Conservation (phyloP, 1,140 invertebrate species). For the Rhyacophila brunnea region DNA sequence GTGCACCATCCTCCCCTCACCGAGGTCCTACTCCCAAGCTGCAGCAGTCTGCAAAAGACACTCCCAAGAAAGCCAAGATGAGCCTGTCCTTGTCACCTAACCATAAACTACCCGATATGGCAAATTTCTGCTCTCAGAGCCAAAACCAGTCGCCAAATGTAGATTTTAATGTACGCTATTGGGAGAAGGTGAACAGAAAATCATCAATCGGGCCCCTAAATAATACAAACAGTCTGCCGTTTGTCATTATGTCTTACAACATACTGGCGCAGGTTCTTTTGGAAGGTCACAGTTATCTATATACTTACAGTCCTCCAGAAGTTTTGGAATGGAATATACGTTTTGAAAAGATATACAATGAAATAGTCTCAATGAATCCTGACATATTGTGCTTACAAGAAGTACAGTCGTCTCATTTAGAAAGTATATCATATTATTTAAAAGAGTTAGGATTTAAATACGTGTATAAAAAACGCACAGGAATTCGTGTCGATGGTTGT, state of each 20-base stretch:
- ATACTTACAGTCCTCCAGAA: conserved; percentile 59
- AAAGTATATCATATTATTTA: conserved; percentile 60
- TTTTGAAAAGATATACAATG: conserved; percentile 64
- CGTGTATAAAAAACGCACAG: conserved; percentile 74
- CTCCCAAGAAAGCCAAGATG: not conserved
- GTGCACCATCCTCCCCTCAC: not conserved
- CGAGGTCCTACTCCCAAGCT: not conserved
- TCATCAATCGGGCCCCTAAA: not conserved
- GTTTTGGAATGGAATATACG: conserved; percentile 72
- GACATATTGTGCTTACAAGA: conserved; percentile 88
- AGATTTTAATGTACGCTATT: conserved; percentile 2
- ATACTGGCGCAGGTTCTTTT: conserved; percentile 82
- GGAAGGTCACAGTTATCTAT: conserved; percentile 72
- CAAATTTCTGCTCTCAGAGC: not conserved
- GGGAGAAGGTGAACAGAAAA: conserved; percentile 9
- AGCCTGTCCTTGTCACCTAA: not conserved
- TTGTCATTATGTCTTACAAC: conserved; percentile 77
- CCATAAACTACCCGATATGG: not conserved
- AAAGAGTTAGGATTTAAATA: conserved; percentile 59
- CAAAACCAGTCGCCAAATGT: not conserved
- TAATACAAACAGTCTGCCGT: conserved; percentile 35
- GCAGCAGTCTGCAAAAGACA: not conserved
- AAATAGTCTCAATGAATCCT: conserved; percentile 68
- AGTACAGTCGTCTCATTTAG: conserved; percentile 76
- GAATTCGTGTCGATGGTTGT: conserved; percentile 73